These are phyloP conservation scores for Hylaea fasciaria DNA, from an alignment of 2,888 invertebrate genomes.

Conservation along the genomic window DNA sequence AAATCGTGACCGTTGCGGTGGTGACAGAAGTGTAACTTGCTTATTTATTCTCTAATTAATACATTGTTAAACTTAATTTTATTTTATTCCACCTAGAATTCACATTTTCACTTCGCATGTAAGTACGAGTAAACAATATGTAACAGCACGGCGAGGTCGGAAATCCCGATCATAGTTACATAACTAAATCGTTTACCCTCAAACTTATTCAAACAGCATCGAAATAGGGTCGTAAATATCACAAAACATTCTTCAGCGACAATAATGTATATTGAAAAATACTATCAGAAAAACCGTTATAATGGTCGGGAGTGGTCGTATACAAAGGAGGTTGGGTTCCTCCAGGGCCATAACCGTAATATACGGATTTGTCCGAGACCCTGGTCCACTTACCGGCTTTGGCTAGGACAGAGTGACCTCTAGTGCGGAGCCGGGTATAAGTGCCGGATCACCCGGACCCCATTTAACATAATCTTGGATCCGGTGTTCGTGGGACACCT, in stretches of 20 bases:
- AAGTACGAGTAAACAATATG: no score
- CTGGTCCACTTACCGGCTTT: constrained; percentile 72
- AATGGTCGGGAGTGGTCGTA: constrained; percentile 56
- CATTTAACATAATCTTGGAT: constrained; percentile 71
- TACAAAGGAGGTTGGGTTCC: constrained; percentile 59
- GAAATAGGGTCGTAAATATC: constrained; percentile 38
- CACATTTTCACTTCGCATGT: no score
- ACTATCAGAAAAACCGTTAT: constrained; percentile 57
- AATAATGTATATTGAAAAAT: constrained; percentile 55
- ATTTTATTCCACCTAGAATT: no score
- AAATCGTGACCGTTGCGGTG: constrained; percentile 3
- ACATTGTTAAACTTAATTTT: background rate
- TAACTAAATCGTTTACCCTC: constrained; percentile 33
- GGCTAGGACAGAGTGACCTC: constrained; percentile 59
- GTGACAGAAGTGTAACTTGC: background rate
- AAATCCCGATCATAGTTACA: constrained; percentile 29
- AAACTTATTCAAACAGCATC: constrained; percentile 32
- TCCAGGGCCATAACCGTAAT: constrained; percentile 72
- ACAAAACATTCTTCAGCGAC: constrained; percentile 39
- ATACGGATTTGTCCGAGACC: constrained; percentile 69
- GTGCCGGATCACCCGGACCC: constrained; percentile 63
- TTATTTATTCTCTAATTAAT: constrained; percentile 1
- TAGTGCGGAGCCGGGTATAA: constrained; percentile 61
- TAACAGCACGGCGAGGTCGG: background rate
- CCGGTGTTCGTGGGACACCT: constrained; percentile 43